Conservation (phyloP, 2,113 vertebrate species). For the Hipposideros armiger region DNA sequence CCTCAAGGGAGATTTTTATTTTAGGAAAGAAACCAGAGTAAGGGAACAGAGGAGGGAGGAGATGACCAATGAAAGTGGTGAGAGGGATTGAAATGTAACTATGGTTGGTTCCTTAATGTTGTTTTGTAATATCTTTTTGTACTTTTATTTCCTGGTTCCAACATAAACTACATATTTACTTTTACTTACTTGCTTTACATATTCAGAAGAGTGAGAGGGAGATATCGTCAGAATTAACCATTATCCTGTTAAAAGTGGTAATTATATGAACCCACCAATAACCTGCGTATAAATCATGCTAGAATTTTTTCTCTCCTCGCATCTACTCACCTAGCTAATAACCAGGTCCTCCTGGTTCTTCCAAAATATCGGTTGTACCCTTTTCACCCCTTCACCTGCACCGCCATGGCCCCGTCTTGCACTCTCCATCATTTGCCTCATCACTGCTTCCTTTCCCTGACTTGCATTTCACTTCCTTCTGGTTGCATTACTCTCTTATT, state of each 20-base stretch:
- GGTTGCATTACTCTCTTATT: background rate
- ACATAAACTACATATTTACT: background rate
- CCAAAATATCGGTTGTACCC: background rate
- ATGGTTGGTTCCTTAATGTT: background rate
- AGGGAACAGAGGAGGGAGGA: background rate
- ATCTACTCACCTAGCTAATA: background rate
- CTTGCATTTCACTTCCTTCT: background rate
- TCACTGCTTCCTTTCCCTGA: background rate
- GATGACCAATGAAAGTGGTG: background rate
- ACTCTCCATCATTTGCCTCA: background rate
- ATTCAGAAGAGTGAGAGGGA: background rate
- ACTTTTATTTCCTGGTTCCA: slow-evolving; percentile 15
- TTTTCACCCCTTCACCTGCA: background rate
- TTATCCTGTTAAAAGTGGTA: background rate
- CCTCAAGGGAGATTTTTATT: slow-evolving; percentile 28
- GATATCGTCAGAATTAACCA: background rate
- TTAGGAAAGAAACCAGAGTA: background rate
- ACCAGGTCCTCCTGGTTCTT: background rate
- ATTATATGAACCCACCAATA: background rate
- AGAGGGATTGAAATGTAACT: background rate
- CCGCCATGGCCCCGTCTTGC: background rate
- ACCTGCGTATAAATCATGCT: background rate
- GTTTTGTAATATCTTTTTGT: background rate
- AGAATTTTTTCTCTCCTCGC: background rate
- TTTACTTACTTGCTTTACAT: background rate